phyloP scores from a whole-genome alignment of 1,140 invertebrate species.

The Oreohelix idahoensis region DNA sequence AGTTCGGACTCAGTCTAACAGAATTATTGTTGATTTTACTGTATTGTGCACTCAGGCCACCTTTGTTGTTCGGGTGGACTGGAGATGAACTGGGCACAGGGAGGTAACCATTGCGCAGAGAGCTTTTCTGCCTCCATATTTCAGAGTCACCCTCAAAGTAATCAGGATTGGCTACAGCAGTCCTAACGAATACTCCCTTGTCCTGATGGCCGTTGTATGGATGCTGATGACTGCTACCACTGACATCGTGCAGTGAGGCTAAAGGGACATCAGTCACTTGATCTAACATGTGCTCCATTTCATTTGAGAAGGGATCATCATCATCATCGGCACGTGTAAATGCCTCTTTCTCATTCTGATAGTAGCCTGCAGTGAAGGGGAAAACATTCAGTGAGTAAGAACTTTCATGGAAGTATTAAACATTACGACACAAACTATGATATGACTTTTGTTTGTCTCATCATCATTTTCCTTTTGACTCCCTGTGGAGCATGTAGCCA shows the following conservation, averaged over 20 bases:
- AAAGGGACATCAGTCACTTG: background rate
- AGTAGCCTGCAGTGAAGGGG: conserved; percentile 37
- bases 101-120: background rate
- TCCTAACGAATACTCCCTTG: background rate
- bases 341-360: conserved; percentile 51
- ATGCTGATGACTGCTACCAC: background rate
- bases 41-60: background rate
- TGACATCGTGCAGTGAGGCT: background rate
- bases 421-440: too few species aligned
- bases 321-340: conserved; percentile 19
- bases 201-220: background rate
- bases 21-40: background rate
- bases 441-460: too few species aligned
- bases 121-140: conserved; percentile 34
- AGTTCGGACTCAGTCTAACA: background rate
- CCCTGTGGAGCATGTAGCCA: too few species aligned
- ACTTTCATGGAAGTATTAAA: too few species aligned
- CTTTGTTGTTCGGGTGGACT: background rate
- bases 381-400: too few species aligned
- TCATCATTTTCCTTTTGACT: too few species aligned
- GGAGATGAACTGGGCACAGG: conserved; percentile 19
- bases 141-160: conserved; percentile 44
- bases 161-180: conserved; percentile 45
- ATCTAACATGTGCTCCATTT: conserved; percentile 43
- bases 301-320: conserved; percentile 17